Percentiles rank a stretch among this genome's conserved stretches.
Conservation (phyloP, 2,888 invertebrate species). For the Podabrus alpinus region DNA sequence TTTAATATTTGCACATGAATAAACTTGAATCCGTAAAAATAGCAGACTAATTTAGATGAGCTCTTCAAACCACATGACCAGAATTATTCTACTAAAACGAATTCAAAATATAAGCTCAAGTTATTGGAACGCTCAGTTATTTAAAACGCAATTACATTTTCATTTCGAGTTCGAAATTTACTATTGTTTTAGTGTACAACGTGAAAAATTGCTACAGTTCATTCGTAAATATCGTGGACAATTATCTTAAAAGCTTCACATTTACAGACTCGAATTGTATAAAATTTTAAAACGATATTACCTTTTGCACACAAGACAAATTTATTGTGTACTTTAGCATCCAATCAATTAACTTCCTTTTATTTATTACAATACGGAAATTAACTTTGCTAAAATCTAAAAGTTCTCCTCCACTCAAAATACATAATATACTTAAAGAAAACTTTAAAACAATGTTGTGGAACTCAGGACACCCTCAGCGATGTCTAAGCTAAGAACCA, state of each 20-base stretch:
- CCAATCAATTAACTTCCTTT: not conserved
- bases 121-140: not conserved
- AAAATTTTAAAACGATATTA: slow-evolving; percentile 13
- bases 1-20: slow-evolving; percentile 15
- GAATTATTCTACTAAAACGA: slow-evolving; percentile 1
- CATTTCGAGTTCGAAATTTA: slow-evolving; percentile 14
- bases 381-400: not conserved
- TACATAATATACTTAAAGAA: not conserved
- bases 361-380: not conserved
- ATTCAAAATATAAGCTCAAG: not conserved
- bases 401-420: not conserved
- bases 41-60: slow-evolving; percentile 3
- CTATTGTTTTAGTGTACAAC: slow-evolving; percentile 9
- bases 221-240: slow-evolving; percentile 23
- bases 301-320: not conserved
- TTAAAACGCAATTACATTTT: slow-evolving; percentile 19
- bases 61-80: not conserved
- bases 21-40: slow-evolving; percentile 9
- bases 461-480: not conserved
- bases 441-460: not conserved
- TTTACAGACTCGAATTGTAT: slow-evolving; percentile 15
- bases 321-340: not conserved
- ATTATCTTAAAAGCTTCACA: slow-evolving; percentile 24
- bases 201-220: slow-evolving; percentile 19
- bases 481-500: not conserved